These are phyloP conservation scores for Pagrus major DNA, from an alignment of 2,113 vertebrate genomes.

Conservation along the genomic window DNA sequence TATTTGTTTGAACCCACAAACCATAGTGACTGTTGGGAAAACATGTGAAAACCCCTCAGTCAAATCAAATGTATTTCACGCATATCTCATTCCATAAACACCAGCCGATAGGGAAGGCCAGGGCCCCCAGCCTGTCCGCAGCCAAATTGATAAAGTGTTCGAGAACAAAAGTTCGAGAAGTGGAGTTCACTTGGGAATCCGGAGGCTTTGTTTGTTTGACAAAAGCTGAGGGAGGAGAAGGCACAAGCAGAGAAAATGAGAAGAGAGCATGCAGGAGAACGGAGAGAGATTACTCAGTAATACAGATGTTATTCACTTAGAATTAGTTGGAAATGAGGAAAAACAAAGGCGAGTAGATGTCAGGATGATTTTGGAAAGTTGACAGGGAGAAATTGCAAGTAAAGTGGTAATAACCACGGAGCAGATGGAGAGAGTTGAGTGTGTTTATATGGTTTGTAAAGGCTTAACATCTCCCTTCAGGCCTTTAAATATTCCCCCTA, in stretches of 20 bases:
- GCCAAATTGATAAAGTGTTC: conserved; percentile 69
- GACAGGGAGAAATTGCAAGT: conserved; percentile 13
- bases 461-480: conserved; percentile 38
- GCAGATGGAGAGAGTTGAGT: conserved; percentile 14
- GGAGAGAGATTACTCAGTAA: background rate
- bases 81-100: conserved; percentile 74
- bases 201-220: conserved; percentile 59
- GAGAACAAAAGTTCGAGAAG: conserved; percentile 55
- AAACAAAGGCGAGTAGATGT: conserved; percentile 11
- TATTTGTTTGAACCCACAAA: conserved; percentile 65
- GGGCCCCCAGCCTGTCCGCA: conserved; percentile 10
- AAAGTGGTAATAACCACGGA: background rate
- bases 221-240: conserved; percentile 27
- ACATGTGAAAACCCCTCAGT: conserved; percentile 67
- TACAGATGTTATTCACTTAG: background rate
- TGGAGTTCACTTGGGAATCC: conserved; percentile 40
- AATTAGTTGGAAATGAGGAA: background rate
- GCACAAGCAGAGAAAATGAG: background rate
- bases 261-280: background rate
- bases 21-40: conserved; percentile 59
- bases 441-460: conserved; percentile 38
- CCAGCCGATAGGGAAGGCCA: conserved; percentile 29
- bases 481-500: conserved; percentile 38
- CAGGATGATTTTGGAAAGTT: conserved; percentile 30
- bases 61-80: conserved; percentile 64